Conservation (phyloP, 2,797 vertebrate species). For the Cichlasoma orientale region DNA sequence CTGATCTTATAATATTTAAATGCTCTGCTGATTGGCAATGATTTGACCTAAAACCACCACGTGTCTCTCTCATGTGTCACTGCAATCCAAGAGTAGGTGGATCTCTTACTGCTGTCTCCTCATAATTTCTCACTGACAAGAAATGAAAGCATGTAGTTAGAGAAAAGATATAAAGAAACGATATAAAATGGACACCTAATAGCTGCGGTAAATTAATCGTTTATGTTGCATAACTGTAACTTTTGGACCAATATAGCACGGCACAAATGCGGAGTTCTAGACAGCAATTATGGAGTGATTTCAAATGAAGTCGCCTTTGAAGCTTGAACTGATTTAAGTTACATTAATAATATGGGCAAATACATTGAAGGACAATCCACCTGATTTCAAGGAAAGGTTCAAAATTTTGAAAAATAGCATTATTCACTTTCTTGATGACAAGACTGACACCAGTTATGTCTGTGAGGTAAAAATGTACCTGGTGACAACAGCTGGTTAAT, state of each 20-base stretch:
- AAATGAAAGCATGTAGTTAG: conserved; percentile 17
- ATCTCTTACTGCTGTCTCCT: conserved; percentile 45
- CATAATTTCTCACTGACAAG: conserved; percentile 85
- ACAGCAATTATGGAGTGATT: background rate
- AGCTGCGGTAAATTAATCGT: background rate
- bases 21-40: conserved; percentile 29
- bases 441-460: background rate
- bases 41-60: conserved; percentile 14
- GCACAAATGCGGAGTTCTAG: background rate
- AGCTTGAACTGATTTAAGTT: background rate
- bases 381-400: background rate
- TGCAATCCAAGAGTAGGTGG: conserved; percentile 21
- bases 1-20: conserved; percentile 25
- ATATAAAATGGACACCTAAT: background rate
- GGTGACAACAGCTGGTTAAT: background rate
- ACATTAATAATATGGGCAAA: background rate
- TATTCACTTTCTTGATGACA: background rate
- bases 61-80: background rate
- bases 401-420: background rate
- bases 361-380: background rate
- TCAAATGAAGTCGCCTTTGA: background rate
- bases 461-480: background rate
- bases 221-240: background rate
- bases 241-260: background rate
- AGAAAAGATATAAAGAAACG: conserved; percentile 2